Evolutionary conservation across 1,140 invertebrate genomes (phyloP), one percentile per base, ranked within the genome.

Genomic region (Reticulitermes speratus): DNA sequence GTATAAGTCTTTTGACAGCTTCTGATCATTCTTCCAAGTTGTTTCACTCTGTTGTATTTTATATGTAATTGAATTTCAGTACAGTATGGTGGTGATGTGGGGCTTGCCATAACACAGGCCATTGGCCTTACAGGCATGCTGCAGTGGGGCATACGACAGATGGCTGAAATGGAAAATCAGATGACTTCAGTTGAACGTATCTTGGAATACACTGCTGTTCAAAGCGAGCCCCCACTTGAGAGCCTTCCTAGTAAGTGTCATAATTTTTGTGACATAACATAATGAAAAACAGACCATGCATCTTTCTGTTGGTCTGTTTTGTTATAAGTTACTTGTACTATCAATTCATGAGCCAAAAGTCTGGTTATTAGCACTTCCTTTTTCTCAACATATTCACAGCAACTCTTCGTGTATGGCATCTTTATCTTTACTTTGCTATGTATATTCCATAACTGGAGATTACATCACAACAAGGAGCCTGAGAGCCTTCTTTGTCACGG

Each of bases 81-180:
- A 44, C 44, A 84, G 12, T 84, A 88, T 69, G 95, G 95, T 69
- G 96, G 96, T n/a, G 93, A 95, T 88, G 95, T 96, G 83, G 96
- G 96, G 6, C 89, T 97, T 87, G 95, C 95, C n/a, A 94, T 97
- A 87, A 95, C 96, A 3, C 96, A 96, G 89, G 95, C 95, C 25
- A 92, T 97, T 89, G 94, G 95, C 85, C 91, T 98, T 48, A 97
- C 95, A 85, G 96, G 96, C n/a, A 96, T 97, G 95, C 93, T 98
- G 86, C 97, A 98, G 90, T 95, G 96, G 91, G 96, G 96, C 23
- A 95, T 98, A 85, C 93, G 96, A 83, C 96, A 97, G 90, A 94
- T 94, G 23, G 95, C 96, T 0, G 97, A 97, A 90, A 94, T 96
- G 2, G 93, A 98, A 88, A 97, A 96, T 89, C 94, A 94, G 88